Evolutionary conservation across 2,113 vertebrate species (phyloP), one percentile per base, ranked within the genome.

Genomic region (mouse (Mus musculus)): DNA sequence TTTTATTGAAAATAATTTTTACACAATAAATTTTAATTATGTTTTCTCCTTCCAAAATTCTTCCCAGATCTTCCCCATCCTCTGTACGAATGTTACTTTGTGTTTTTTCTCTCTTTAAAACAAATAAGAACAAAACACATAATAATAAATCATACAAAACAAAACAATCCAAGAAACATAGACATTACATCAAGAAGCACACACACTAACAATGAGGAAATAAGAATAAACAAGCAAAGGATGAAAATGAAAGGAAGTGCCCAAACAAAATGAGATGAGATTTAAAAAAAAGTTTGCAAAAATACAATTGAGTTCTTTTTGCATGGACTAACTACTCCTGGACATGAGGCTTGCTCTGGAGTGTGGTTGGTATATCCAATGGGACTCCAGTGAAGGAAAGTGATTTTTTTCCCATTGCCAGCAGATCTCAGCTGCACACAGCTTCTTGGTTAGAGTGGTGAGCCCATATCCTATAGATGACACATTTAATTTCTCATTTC

Each of bases 391-490:
- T 63, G n/a, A 42, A 84, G 24, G 7, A 63, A 42, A 63, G 3
- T 28, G 24, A 42, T 42, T 42, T 42, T 42, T 9, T 63, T 63
- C 19, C 2, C 24, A 28, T 42, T 84, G 81, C 22, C n/a, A 84
- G 24, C 0, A 61, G 80, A 22, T 61, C 5, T 26, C 22, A 54
- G n/a, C 20, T 81, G 33, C 20, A n/a, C 10, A 42, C 39, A 65
- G 14, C 24, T 65, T 65, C 59, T 39, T 65, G 22, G 14, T 84
- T 63, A 63, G 24, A 59, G 1, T 46, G 63, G 39, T 39, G 7
- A 46, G 7, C 14, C 61, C 30, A 80, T 87, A 13, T 82, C 81
- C 39, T 98, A 0, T 61, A 95, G 86, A 84, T 78, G 72, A 86
- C n/a, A 87, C 5, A 78, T 94, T 67, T 72, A 92, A 46, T 9